These are phyloP conservation scores for Polydrusus tereticollis DNA, from an alignment of 2,888 invertebrate genomes.

Conservation along the genomic window DNA sequence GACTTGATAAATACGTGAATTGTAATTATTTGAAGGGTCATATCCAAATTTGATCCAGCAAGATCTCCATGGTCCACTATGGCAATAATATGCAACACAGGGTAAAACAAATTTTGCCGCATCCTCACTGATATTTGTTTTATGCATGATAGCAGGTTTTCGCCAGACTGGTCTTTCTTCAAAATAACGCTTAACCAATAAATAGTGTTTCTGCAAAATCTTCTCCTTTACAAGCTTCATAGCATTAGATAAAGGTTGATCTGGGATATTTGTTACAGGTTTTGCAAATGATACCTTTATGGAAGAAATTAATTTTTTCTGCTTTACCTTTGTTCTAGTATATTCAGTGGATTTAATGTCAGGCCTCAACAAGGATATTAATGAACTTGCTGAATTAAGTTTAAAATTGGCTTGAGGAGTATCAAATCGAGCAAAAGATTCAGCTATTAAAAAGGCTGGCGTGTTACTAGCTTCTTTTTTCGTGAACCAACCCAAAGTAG, in stretches of 20 bases:
- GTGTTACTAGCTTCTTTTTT: slow-evolving; percentile 58
- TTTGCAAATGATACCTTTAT: slow-evolving; percentile 72
- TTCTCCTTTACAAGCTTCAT: slow-evolving; percentile 51
- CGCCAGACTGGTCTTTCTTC: slow-evolving; percentile 93
- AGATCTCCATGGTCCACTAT: slow-evolving; percentile 92
- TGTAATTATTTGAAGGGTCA: slow-evolving; percentile 87
- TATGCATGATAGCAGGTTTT: slow-evolving; percentile 78
- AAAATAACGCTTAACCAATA: slow-evolving; percentile 71
- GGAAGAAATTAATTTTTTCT: slow-evolving; percentile 56
- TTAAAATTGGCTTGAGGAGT: slow-evolving; percentile 56
- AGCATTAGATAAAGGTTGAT: slow-evolving; percentile 50
- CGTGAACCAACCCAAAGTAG: slow-evolving; percentile 72
- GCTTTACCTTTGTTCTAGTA: slow-evolving; percentile 8
- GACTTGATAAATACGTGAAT: slow-evolving; percentile 87
- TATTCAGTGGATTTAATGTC: slow-evolving; percentile 38
- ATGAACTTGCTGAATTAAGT: slow-evolving; percentile 54
- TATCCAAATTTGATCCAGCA: slow-evolving; percentile 93
- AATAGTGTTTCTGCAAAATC: slow-evolving; percentile 62
- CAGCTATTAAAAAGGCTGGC: slow-evolving; percentile 76
- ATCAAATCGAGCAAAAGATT: slow-evolving; percentile 84
- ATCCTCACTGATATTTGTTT: slow-evolving; percentile 73
- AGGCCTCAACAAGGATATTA: slow-evolving; percentile 48
- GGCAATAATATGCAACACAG: slow-evolving; percentile 86
- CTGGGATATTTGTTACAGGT: slow-evolving; percentile 60
- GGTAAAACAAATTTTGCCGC: slow-evolving; percentile 85